Evolutionary conservation across 2,797 vertebrate species (phyloP), one percentile per base, ranked within the genome.

Genomic region (Caiman crocodilus): DNA sequence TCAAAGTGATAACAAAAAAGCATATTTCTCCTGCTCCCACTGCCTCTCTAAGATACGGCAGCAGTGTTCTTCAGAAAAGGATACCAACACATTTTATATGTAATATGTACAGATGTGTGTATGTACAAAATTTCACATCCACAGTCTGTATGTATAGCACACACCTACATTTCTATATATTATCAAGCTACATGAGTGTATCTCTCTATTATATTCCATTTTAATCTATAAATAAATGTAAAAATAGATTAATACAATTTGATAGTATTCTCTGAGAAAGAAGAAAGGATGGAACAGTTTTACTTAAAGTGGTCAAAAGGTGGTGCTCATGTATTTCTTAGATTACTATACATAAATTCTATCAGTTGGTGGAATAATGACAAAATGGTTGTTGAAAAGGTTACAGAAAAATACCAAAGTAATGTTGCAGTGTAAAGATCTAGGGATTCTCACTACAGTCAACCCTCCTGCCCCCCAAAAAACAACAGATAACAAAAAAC

Each of bases 251-350:
- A 50, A 85, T 73, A n/a, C 69, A 35, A 20, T 18, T 91, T 65
- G 82, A 63, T 90, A 91, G 30, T 59, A 5, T 69, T 92, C 23
- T 85, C 14, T 17, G 8, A 82, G 63, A 20, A 8, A 0, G 60
- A 65, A 91, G 58, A 88, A 92, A 67, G 63, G 55, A 1, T n/a
- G n/a, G 90, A 77, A 64, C 5, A 94, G 94, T 79, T 96, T 92
- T 95, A 88, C 91, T 81, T 84, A 85, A 61, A 86, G 21, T 65
- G 87, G 94, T 90, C 97, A 85, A 96, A 84, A 95, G 98, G 93
- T 97, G 97, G 97, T 98, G 96, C 94, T 97, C 96, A 84, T 64
- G 96, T 94, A 90, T 96, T 98, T 96, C 91, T 59, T 28, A 94
- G 92, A 25, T 5, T 58, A 59, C 50, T 28, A 5, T 56, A 79